Conservation (phyloP, 1,140 invertebrate genomes). For the Babylonia areolata region DNA sequence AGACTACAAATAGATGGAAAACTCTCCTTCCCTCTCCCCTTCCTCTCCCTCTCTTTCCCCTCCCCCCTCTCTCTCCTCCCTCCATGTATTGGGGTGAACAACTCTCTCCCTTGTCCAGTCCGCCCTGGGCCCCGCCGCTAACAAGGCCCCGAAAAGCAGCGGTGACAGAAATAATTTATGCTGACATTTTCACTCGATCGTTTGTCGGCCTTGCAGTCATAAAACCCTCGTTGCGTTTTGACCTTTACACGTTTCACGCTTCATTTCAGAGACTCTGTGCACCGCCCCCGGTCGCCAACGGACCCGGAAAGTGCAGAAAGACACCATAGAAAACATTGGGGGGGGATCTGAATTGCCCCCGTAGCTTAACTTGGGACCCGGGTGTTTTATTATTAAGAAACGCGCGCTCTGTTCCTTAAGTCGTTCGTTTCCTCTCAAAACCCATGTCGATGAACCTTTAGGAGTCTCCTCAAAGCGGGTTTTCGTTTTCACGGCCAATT, state of each 20-base stretch:
- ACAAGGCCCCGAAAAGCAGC: not conserved
- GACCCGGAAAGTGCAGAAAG: not conserved
- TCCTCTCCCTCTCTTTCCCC: too few species aligned
- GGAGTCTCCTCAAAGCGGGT: not conserved
- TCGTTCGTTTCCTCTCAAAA: not conserved
- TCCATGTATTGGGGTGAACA: too few species aligned
- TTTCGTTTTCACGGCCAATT: not conserved
- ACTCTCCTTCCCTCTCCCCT: too few species aligned
- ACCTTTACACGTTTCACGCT: not conserved
- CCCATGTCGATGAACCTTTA: not conserved
- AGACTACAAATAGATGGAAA: too few species aligned
- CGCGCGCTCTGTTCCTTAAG: not conserved
- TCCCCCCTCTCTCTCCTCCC: too few species aligned
- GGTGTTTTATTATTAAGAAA: not conserved
- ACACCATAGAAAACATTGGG: not conserved
- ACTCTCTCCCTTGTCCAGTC: too few species aligned
- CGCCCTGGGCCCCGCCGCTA: not conserved
- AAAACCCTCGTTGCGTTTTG: not conserved
- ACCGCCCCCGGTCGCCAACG: not conserved
- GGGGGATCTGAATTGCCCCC: not conserved
- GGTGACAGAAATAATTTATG: not conserved
- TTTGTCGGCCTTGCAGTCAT: not conserved
- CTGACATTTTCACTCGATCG: conserved; percentile 3
- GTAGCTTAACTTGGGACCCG: not conserved
- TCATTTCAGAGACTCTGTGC: not conserved